A percentile compares a stretch with the other conserved stretches of the same genome.
Conservation (phyloP, 2,888 invertebrate genomes). For the Cosmorhoe ocellata region DNA sequence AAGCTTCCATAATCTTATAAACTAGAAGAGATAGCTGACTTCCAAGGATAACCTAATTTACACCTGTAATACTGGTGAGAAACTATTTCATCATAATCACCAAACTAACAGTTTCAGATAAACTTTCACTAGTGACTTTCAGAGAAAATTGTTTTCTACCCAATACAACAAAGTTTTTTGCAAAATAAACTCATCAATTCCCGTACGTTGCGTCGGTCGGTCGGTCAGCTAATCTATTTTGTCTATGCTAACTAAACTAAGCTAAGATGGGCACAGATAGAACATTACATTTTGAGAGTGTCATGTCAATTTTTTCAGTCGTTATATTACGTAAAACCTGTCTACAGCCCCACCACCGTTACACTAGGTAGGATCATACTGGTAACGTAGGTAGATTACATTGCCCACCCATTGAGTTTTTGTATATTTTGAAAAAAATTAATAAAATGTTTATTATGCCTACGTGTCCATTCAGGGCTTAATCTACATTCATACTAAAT, state of each 20-base stretch:
- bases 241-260: conserved; percentile 25
- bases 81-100: conserved; percentile 7
- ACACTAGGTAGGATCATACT: no score
- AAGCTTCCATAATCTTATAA: conserved; percentile 42
- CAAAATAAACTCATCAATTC: conserved; percentile 36
- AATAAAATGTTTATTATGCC: no score
- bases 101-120: conserved; percentile 3
- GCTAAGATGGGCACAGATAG: no score
- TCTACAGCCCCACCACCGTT: no score
- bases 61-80: not conserved
- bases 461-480: no score
- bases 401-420: no score
- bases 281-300: no score
- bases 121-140: not conserved
- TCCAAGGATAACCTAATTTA: conserved; percentile 37
- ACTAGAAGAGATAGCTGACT: conserved; percentile 18
- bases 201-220: conserved; percentile 48
- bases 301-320: no score
- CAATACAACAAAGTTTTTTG: conserved; percentile 23
- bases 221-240: conserved; percentile 22
- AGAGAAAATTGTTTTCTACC: conserved; percentile 4
- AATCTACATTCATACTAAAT: no score
- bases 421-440: no score
- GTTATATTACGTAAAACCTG: no score
- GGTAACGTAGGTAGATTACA: no score